Conservation (phyloP, 35 echinoderm and acorn worm genomes). For the Hemicentrotus pulcherrimus region DNA sequence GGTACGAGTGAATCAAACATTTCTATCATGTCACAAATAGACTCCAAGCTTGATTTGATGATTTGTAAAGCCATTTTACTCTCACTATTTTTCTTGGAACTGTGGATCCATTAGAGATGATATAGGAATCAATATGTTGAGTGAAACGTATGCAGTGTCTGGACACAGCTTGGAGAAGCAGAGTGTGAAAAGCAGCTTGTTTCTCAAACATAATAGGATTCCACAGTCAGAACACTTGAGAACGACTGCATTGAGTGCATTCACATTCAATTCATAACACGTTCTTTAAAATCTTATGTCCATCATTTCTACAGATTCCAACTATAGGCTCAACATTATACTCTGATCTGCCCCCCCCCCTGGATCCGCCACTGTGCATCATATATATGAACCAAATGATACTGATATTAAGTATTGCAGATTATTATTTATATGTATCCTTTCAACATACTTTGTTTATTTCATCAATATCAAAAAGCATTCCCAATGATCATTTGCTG, state of each 20-base stretch:
- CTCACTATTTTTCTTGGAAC: neutral
- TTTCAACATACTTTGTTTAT: neutral
- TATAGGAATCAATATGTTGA: neutral
- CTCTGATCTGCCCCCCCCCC: no score
- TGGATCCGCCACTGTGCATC: no score
- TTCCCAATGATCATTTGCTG: neutral
- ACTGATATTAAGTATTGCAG: no score
- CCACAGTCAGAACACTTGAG: neutral
- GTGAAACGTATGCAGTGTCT: neutral
- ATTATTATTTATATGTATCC: no score
- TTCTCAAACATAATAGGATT: neutral
- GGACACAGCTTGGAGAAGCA: neutral
- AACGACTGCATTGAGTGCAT: neutral
- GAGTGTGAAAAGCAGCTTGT: conserved; percentile 1
- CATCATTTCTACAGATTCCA: neutral
- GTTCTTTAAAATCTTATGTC: neutral
- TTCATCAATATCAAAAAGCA: neutral
- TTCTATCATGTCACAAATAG: neutral
- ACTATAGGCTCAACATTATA: neutral
- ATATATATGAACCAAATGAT: no score
- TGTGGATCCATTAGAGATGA: conserved; percentile 11
- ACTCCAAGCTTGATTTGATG: neutral
- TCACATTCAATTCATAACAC: neutral
- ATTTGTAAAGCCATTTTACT: neutral
- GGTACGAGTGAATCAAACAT: neutral